Evolutionary conservation across 2,888 invertebrate species (phyloP).

Genomic region (Drosophila mulleri): DNA sequence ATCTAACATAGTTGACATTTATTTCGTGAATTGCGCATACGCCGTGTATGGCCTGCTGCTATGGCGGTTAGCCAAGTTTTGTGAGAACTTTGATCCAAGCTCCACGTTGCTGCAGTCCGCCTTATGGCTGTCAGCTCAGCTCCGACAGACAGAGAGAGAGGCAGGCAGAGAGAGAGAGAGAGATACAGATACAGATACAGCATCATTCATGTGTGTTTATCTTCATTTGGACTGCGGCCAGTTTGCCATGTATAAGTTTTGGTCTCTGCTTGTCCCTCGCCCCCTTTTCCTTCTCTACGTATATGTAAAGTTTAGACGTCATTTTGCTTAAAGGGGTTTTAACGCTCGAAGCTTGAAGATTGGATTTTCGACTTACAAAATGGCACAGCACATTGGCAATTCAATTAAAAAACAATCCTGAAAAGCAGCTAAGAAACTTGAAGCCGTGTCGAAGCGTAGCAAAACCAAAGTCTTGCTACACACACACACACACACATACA

Average conservation of each 20-base stretch:
- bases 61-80: conserved; percentile 77
- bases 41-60: conserved; percentile 57
- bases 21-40: conserved; percentile 79
- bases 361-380: conserved; percentile 63
- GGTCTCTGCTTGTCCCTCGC: neutral
- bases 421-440: conserved; percentile 27
- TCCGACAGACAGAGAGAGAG: neutral
- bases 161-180: neutral
- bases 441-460: conserved; percentile 49
- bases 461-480: conserved; percentile 17
- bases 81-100: conserved; percentile 51
- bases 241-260: neutral
- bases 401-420: conserved; percentile 64
- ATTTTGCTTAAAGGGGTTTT: conserved; percentile 53
- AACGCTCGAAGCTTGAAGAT: conserved; percentile 54
- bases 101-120: conserved; percentile 1
- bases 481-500: neutral
- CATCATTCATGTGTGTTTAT: conserved; percentile 73
- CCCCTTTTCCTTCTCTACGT: neutral
- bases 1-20: conserved; percentile 76
- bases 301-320: conserved; percentile 55
- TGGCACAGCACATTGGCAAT: conserved; percentile 53
- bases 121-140: conserved; percentile 16
- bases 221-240: conserved; percentile 60
- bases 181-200: conserved; percentile 4